These are phyloP conservation scores for Tricholaema leucomelas DNA, from an alignment of 2,113 vertebrate genomes.

Conservation along the genomic window DNA sequence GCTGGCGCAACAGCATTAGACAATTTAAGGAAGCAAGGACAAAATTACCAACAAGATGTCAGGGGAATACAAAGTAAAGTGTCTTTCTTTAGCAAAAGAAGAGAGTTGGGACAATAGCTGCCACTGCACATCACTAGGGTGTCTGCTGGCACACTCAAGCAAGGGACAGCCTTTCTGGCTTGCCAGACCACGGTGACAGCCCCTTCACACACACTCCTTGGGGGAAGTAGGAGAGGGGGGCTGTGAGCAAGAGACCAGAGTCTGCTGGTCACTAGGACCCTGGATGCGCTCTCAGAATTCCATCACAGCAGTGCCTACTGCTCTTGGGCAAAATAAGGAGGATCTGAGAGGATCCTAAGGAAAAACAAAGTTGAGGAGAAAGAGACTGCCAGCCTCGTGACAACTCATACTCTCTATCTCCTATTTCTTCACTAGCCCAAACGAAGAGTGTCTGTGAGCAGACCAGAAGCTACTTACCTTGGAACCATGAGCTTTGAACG, in stretches of 20 bases:
- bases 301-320: neutral
- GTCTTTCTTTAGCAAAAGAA: neutral
- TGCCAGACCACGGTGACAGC: neutral
- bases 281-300: neutral
- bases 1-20: neutral
- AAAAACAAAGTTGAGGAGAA: neutral
- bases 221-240: neutral
- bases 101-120: neutral
- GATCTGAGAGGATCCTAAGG: neutral
- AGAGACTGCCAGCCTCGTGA: neutral
- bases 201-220: neutral
- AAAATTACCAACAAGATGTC: neutral
- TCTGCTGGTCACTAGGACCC: neutral
- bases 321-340: neutral
- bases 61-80: neutral
- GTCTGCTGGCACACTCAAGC: neutral
- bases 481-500: neutral
- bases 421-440: neutral
- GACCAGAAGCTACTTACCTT: neutral
- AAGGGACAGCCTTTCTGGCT: neutral
- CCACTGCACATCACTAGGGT: neutral
- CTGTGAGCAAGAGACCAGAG: neutral
- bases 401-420: neutral
- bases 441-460: neutral
- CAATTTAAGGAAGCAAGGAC: neutral